phyloP scores from a whole-genome alignment of 1,140 invertebrate genomes.

The Hestina assimilis region DNA sequence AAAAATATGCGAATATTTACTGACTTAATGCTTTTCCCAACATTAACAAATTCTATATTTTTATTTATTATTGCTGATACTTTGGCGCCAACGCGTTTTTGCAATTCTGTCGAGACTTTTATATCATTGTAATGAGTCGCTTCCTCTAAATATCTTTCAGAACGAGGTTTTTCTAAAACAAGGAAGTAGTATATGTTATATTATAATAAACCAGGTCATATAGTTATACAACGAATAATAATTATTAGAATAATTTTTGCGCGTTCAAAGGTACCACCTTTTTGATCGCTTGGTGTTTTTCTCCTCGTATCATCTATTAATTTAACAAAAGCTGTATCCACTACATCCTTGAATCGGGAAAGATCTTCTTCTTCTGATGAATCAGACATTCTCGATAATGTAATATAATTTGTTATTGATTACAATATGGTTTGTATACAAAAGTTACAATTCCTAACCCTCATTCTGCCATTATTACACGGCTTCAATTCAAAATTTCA shows the following conservation, averaged over 20 bases:
- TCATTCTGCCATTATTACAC: background rate
- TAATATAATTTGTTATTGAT: background rate
- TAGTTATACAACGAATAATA: background rate
- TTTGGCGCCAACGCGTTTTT: conserved; percentile 58
- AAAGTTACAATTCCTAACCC: background rate
- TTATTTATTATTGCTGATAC: conserved; percentile 55
- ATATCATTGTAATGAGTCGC: conserved; percentile 67
- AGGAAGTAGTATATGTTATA: background rate
- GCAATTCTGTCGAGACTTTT: conserved; percentile 54
- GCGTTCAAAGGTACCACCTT: background rate
- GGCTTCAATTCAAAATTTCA: too few relatives aligned
- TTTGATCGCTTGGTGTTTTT: conserved; percentile 1
- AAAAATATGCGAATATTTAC: background rate
- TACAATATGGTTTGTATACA: background rate
- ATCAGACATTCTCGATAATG: conserved; percentile 46
- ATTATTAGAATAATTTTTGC: background rate
- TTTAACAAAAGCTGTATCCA: conserved; percentile 54
- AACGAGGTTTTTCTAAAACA: conserved; percentile 42
- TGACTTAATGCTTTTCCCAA: conserved; percentile 27
- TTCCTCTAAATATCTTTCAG: conserved; percentile 54
- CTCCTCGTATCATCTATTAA: conserved; percentile 35
- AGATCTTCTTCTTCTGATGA: conserved; percentile 68
- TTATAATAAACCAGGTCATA: background rate
- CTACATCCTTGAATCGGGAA: conserved; percentile 59
- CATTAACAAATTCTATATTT: conserved; percentile 53